phyloP scores from a whole-genome alignment of 2,797 vertebrate species.

The Muscicapa comitata region DNA sequence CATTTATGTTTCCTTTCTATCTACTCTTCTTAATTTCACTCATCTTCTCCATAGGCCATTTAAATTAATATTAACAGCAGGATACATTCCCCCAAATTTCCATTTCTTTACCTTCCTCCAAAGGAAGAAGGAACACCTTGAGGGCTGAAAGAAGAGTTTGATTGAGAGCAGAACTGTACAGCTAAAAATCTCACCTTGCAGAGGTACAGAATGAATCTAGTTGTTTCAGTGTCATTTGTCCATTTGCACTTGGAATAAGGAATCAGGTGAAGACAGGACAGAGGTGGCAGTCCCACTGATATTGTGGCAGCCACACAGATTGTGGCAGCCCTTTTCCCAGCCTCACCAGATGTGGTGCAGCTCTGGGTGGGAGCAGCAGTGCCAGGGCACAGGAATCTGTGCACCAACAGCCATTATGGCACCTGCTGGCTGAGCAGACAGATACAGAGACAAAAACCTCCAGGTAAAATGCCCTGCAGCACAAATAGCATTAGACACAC shows the following conservation, averaged over 20 bases:
- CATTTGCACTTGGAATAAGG: not conserved
- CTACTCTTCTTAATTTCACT: not conserved
- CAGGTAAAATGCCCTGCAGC: not conserved
- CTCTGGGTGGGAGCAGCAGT: not conserved
- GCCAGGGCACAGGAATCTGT: not conserved
- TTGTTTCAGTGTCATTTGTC: not conserved
- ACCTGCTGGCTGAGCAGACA: not conserved
- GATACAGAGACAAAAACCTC: not conserved
- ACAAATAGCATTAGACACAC: not conserved
- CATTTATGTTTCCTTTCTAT: not conserved
- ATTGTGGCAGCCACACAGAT: too few relatives aligned
- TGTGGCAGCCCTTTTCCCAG: not conserved
- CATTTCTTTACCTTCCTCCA: not conserved
- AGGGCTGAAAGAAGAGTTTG: not conserved
- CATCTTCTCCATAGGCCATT: not conserved
- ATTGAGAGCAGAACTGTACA: not conserved
- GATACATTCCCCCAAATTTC: not conserved
- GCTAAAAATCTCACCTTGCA: not conserved
- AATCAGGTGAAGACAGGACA: not conserved
- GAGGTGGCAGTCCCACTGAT: not conserved
- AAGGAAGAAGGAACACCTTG: not conserved
- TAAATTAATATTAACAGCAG: not conserved
- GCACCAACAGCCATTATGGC: not conserved
- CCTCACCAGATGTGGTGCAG: fast-evolving
- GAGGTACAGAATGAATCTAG: not conserved